These are phyloP conservation scores for Carassius gibelio DNA, from an alignment of 2,113 vertebrate species.

Conservation along the genomic window DNA sequence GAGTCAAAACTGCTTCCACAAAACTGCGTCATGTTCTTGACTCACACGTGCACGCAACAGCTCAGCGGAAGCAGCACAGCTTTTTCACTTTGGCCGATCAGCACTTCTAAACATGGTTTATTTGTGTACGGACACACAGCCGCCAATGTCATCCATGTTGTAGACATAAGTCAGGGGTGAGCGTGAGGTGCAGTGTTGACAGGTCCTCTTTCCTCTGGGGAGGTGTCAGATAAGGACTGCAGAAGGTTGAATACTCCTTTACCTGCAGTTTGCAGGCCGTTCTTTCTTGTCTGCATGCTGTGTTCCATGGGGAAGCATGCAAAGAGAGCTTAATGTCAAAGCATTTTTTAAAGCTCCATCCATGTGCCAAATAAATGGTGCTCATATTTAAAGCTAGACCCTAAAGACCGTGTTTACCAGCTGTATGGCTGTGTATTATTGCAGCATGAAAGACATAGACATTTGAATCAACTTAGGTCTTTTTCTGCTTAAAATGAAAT, in stretches of 20 bases:
- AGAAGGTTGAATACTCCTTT: slow-evolving; percentile 70
- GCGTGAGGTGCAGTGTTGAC: slow-evolving; percentile 52
- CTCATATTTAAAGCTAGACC: neutral
- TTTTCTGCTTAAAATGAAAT: neutral
- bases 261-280: slow-evolving; percentile 62
- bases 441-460: neutral
- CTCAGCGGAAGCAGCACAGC: slow-evolving; percentile 28
- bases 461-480: neutral
- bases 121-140: slow-evolving; percentile 44
- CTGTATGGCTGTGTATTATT: neutral
- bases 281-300: slow-evolving; percentile 62
- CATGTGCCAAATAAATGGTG: slow-evolving; percentile 61
- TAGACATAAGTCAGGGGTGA: slow-evolving; percentile 58
- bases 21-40: neutral
- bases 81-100: slow-evolving; percentile 42
- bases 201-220: slow-evolving; percentile 63
- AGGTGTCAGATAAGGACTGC: slow-evolving; percentile 72
- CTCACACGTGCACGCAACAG: neutral
- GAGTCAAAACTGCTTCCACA: neutral
- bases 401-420: neutral
- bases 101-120: slow-evolving; percentile 38
- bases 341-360: slow-evolving; percentile 67
- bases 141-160: slow-evolving; percentile 57
- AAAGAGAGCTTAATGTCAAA: slow-evolving; percentile 68
- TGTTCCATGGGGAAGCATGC: slow-evolving; percentile 41